These are phyloP conservation scores for Cephus nigrinus DNA, from an alignment of 2,888 invertebrate species.

Conservation along the genomic window DNA sequence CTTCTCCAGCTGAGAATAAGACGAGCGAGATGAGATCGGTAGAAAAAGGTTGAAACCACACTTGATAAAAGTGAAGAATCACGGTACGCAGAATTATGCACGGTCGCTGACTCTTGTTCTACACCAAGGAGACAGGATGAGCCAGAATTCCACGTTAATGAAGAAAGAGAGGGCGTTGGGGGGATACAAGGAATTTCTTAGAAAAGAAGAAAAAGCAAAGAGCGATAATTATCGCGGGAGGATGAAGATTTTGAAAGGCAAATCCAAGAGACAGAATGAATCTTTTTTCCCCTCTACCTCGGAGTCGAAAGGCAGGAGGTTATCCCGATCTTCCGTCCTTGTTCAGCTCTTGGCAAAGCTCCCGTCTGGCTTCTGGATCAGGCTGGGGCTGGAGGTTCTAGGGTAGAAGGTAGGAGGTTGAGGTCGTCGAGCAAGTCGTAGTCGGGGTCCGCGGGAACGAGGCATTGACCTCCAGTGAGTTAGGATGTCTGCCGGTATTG, in stretches of 20 bases:
- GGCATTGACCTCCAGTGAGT: conserved; percentile 72
- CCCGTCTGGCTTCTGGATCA: conserved; percentile 49
- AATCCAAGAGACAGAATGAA: background rate
- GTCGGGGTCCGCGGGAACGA: conserved; percentile 68
- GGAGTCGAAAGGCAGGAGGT: background rate
- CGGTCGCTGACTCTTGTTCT: background rate
- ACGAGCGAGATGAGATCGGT: background rate
- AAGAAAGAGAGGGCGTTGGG: background rate
- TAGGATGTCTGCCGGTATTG: conserved; percentile 71
- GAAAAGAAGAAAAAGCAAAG: background rate
- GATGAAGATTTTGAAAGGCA: background rate
- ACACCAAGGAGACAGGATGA: background rate
- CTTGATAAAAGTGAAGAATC: background rate
- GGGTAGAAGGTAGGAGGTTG: conserved; percentile 60
- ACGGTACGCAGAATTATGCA: background rate
- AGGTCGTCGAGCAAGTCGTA: conserved; percentile 66
- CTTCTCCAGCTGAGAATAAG: background rate
- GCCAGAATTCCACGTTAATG: background rate
- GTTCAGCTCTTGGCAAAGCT: background rate
- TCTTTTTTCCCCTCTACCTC: background rate
- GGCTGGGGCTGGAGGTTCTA: conserved; percentile 45
- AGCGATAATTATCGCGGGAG: background rate
- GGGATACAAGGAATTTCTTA: background rate
- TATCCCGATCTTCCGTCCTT: background rate
- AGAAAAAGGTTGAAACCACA: background rate